phyloP scores from a whole-genome alignment of 2,888 invertebrate genomes.

The Mythimna vitellina region DNA sequence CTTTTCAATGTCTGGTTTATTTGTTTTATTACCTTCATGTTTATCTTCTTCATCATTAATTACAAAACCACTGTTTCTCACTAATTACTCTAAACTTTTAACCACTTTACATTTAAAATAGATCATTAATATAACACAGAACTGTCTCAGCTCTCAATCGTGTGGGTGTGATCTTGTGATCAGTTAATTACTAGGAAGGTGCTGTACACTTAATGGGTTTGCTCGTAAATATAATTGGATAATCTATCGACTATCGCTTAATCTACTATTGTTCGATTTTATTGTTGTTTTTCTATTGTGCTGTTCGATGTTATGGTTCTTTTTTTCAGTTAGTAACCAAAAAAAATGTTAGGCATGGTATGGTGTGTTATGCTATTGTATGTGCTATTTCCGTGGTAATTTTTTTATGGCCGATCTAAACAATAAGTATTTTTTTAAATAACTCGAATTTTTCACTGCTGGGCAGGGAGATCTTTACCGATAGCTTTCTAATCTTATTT shows the following conservation, averaged over 20 bases:
- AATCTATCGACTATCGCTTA: conserved; percentile 53
- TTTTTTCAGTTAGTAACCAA: background rate
- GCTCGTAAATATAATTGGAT: conserved; percentile 61
- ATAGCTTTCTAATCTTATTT: background rate
- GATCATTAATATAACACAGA: conserved; percentile 76
- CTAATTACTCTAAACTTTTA: conserved; percentile 54
- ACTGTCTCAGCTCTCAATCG: conserved; percentile 81
- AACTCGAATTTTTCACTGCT: background rate
- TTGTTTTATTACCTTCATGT: background rate
- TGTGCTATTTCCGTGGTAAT: background rate
- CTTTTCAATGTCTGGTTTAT: background rate
- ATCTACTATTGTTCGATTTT: conserved; percentile 40
- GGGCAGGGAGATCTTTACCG: background rate
- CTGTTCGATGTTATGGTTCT: conserved; percentile 5
- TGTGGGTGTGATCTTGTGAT: conserved; percentile 77
- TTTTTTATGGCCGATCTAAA: background rate
- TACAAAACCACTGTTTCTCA: conserved; percentile 33
- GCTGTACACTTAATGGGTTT: conserved; percentile 45
- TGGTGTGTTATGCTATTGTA: no score
- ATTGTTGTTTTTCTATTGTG: conserved; percentile 42
- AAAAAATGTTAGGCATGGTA: background rate
- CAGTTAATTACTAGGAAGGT: conserved; percentile 56
- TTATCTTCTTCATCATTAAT: background rate
- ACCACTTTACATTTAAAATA: conserved; percentile 77
- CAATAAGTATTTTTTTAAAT: background rate